Evolutionary conservation across 2,113 vertebrate species (phyloP).

Genomic region (Rhynchomys soricoides): DNA sequence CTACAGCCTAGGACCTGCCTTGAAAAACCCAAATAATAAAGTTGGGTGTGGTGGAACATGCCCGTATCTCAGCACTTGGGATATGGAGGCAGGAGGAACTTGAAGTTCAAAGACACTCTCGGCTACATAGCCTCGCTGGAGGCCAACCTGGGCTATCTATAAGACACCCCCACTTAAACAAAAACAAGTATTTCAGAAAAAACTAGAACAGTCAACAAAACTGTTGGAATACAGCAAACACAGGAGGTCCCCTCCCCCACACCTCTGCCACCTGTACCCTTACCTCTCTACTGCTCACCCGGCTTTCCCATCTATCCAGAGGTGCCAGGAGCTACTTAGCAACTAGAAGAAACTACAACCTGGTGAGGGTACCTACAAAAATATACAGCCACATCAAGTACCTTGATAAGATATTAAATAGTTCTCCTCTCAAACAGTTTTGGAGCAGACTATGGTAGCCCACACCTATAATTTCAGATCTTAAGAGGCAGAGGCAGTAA

Average conservation of each 20-base stretch:
- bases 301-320: not conserved
- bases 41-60: not conserved
- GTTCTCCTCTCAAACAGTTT: not conserved
- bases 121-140: not conserved
- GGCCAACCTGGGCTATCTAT: not conserved
- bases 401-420: not conserved
- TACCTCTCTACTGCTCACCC: not conserved
- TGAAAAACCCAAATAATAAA: not conserved
- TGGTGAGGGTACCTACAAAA: not conserved
- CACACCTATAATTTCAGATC: not conserved
- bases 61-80: not conserved
- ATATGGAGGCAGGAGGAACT: not conserved
- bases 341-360: not conserved
- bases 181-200: not conserved
- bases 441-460: not conserved
- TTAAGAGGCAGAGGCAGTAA: not conserved
- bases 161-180: not conserved
- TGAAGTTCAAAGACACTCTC: not conserved
- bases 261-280: not conserved
- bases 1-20: not conserved
- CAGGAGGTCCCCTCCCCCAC: not conserved
- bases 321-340: not conserved
- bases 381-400: not conserved
- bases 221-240: not conserved
- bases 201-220: not conserved